phyloP scores from a whole-genome alignment of 2,797 vertebrate genomes.

The Cryptoprocta ferox region DNA sequence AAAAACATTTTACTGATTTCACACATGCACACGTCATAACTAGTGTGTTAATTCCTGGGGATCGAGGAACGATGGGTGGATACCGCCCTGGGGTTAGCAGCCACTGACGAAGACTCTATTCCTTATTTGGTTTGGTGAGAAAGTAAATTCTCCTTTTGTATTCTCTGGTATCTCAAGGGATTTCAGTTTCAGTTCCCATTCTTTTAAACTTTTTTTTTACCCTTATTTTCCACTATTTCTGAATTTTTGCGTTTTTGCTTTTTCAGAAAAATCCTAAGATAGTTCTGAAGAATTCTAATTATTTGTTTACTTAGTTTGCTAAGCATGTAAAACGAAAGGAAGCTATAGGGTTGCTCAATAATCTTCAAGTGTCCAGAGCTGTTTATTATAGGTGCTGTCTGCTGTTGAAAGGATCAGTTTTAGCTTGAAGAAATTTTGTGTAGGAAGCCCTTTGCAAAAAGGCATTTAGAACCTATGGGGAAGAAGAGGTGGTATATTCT shows the following conservation, averaged over 20 bases:
- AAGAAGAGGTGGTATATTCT: neutral
- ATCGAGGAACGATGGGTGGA: neutral
- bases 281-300: constrained; percentile 35
- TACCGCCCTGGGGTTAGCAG: neutral
- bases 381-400: neutral
- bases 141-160: constrained; percentile 15
- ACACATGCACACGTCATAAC: neutral
- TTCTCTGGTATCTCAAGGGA: neutral
- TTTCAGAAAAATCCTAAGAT: neutral
- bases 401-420: neutral
- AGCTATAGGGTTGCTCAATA: neutral
- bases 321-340: constrained; percentile 8
- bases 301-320: constrained; percentile 52
- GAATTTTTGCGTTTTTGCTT: neutral
- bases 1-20: constrained; percentile 1
- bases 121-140: constrained; percentile 7
- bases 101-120: neutral
- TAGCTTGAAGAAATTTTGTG: neutral
- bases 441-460: neutral
- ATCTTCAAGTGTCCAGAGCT: neutral
- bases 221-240: constrained; percentile 30
- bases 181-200: neutral
- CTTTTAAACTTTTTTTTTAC: constrained; percentile 19
- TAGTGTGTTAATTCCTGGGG: neutral
- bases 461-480: neutral